These are phyloP conservation scores for Nomada hirtipes DNA, from an alignment of 2,888 invertebrate species.

Conservation along the genomic window DNA sequence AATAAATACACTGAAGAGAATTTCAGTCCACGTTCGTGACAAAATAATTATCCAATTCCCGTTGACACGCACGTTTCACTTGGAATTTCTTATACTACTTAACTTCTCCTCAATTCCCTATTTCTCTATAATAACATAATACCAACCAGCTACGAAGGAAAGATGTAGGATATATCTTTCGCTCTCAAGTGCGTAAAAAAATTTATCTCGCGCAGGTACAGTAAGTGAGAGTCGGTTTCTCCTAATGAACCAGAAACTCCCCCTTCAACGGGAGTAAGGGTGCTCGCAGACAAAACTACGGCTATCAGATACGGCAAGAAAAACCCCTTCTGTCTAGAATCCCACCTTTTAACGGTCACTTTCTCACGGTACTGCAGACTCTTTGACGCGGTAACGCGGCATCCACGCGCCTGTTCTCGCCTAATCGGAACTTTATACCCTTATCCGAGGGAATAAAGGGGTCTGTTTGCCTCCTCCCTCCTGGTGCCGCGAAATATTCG, in stretches of 20 bases:
- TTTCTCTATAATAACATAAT: no score
- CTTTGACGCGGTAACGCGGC: conserved; percentile 27
- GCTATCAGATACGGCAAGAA: not conserved
- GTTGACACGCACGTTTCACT: no score
- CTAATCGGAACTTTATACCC: conserved; percentile 71
- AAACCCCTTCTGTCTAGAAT: not conserved
- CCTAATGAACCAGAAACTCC: not conserved
- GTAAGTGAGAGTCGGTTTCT: no score
- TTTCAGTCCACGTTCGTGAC: no score
- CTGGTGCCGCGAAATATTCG: conserved; percentile 69
- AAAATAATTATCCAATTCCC: no score
- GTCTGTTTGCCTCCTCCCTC: conserved; percentile 17
- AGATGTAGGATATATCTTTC: no score
- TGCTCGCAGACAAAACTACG: not conserved
- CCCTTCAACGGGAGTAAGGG: not conserved
- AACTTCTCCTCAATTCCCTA: no score
- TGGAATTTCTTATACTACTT: no score
- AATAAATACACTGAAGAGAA: no score
- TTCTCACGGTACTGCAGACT: conserved; percentile 31
- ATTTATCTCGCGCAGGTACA: no score
- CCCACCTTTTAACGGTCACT: conserved; percentile 46
- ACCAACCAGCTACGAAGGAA: no score
- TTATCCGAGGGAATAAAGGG: conserved; percentile 63
- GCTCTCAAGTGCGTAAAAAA: not conserved
- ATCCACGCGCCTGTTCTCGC: conserved; percentile 31